Base-by-base conservation (phyloP, 2,888 invertebrate species). In the Imbricaverruca yamaguchii region DNA sequence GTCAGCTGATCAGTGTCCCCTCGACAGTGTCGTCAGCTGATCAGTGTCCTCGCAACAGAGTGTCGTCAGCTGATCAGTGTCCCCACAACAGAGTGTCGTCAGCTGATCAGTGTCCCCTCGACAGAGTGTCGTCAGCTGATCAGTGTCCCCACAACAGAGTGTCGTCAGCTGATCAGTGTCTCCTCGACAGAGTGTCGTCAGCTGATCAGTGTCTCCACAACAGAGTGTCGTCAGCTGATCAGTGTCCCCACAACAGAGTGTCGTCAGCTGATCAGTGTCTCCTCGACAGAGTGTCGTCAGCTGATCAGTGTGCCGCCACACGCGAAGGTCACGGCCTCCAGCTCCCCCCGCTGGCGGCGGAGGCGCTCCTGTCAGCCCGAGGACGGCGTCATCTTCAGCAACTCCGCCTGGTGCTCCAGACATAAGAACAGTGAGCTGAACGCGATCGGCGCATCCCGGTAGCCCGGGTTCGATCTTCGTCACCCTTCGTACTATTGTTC, bases 371-470 rank as follows among this genome's bases (percentile, higher is more conserved):
- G 89, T 84, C 87, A 87, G 81, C 88, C 89, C 0, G 88, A 88
- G 79, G 88, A 89, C 83, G 89, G 88, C 53, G 88, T 88, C 83
- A 87, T 89, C 79, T 85, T 88, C 82, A 89, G 88, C 81, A 87
- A 87, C 83, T 87, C 88, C 81, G 89, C 87, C 63, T 89, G 89
- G 89, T 89, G 89, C 84, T 87, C 89, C 12, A 87, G 87, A 83
- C 86, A 87, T 81, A 86, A 87, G 83, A 87, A 88, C 84, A 87
- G 89, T 89, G 84, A 85, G 86, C 67, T 10, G 4, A 57, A 11
- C 63, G 10, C n/a, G 63, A 63, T 8, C 2, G 8, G 0, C 21
- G n/a, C 21, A 63, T n/a, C 4, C 4, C 39, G 39, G 39, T 39
- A 39, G 4, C 6, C 21, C 3, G 18, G 21, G 21, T 12, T 15